phyloP scores from a whole-genome alignment of 2,113 vertebrate species.

The Centropus unirufus region DNA sequence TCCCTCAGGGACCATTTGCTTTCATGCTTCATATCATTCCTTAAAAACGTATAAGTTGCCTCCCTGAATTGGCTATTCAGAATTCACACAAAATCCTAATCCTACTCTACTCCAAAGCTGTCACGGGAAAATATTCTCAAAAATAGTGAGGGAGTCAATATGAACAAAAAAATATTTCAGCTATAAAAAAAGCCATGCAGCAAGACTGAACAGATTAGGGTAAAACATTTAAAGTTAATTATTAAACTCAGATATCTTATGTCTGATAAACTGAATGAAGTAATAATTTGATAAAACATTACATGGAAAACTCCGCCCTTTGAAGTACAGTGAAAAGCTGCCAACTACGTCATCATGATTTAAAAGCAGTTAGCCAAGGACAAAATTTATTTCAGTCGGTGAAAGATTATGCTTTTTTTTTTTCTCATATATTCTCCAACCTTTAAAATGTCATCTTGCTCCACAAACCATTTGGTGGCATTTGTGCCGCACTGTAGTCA shows the following conservation, averaged over 20 bases:
- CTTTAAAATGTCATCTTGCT: not conserved
- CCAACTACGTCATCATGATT: not conserved
- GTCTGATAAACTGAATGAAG: not conserved
- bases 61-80: not conserved
- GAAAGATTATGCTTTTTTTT: not conserved
- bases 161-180: not conserved
- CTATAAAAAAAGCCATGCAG: not conserved
- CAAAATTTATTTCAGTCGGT: not conserved
- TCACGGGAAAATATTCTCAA: not conserved
- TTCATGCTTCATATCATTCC: slow-evolving; percentile 23
- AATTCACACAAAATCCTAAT: not conserved
- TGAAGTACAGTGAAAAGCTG: not conserved
- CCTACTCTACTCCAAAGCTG: not conserved
- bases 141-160: not conserved
- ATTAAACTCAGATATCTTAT: slow-evolving; percentile 22
- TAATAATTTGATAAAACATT: not conserved
- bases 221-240: slow-evolving; percentile 40
- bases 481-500: not conserved
- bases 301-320: not conserved
- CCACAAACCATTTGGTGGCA: not conserved
- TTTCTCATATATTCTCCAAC: not conserved
- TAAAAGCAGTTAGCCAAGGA: not conserved
- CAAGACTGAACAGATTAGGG: not conserved
- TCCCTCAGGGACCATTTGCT: not conserved
- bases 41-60: slow-evolving; percentile 37